phyloP scores from a whole-genome alignment of 2,113 vertebrate species.

The Cercopithecus mona region DNA sequence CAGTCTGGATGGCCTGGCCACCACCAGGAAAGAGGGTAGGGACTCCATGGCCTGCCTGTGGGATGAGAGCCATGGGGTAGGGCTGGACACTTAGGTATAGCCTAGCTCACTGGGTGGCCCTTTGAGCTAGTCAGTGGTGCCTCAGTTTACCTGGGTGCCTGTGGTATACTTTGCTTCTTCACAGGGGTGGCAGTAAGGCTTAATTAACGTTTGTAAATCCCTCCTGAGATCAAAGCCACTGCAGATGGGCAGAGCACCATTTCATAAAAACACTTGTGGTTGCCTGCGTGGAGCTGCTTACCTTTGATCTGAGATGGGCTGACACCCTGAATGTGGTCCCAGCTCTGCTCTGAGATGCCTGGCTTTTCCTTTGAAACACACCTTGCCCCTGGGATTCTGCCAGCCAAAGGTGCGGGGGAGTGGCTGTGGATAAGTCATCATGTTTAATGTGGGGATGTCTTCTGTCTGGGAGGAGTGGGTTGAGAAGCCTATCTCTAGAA shows the following conservation, averaged over 20 bases:
- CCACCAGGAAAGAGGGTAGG: neutral
- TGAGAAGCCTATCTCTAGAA: slow-evolving; percentile 62
- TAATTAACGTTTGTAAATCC: slow-evolving; percentile 78
- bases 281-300: slow-evolving; percentile 57
- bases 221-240: slow-evolving; percentile 75
- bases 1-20: neutral
- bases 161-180: slow-evolving; percentile 59
- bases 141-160: slow-evolving; percentile 74
- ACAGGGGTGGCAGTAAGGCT: slow-evolving; percentile 59
- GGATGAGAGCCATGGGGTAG: neutral
- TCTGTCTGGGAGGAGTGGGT: neutral
- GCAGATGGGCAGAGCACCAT: slow-evolving; percentile 69
- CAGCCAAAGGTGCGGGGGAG: neutral
- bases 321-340: slow-evolving; percentile 65
- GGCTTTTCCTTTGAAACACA: slow-evolving; percentile 67
- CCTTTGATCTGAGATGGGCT: slow-evolving; percentile 77
- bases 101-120: slow-evolving; percentile 69
- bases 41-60: neutral
- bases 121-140: slow-evolving; percentile 36
- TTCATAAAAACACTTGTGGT: slow-evolving; percentile 77
- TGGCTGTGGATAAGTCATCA: neutral
- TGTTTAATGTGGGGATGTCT: slow-evolving; percentile 13
- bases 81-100: neutral
- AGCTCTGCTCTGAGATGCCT: slow-evolving; percentile 38
- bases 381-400: slow-evolving; percentile 56